Conservation (phyloP, 2,113 vertebrate genomes). For the Tauraco erythrolophus region DNA sequence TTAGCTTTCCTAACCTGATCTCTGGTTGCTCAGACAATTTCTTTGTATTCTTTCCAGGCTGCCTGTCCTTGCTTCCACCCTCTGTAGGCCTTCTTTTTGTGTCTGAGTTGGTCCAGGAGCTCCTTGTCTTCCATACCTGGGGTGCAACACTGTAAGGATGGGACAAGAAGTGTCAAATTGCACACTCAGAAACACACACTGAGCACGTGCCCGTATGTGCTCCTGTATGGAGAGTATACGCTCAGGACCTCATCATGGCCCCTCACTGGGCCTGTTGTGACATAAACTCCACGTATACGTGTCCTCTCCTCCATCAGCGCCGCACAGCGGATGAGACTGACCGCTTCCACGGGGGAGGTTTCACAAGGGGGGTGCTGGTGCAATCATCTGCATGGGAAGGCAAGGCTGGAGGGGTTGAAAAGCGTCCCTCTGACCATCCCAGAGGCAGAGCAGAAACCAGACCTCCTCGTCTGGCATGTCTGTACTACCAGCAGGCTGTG, state of each 20-base stretch:
- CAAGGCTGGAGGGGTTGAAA: too few relatives aligned
- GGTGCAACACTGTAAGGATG: too few relatives aligned
- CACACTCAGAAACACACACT: fast-evolving
- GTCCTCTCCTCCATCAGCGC: not conserved
- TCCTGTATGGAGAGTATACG: not conserved
- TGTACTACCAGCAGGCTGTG: not conserved
- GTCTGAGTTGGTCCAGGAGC: too few relatives aligned
- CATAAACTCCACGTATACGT: fast-evolving
- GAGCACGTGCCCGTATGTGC: fast-evolving
- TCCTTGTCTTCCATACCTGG: too few relatives aligned
- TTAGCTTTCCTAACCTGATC: too few relatives aligned
- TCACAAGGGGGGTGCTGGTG: not conserved
- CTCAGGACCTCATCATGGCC: fast-evolving
- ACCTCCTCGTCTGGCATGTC: not conserved
- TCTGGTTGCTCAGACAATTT: too few relatives aligned
- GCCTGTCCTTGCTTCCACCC: too few relatives aligned
- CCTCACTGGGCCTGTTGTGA: fast-evolving
- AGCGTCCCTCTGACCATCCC: fast-evolving
- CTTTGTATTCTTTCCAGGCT: too few relatives aligned
- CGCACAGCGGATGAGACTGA: fast-evolving
- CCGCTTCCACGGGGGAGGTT: too few relatives aligned
- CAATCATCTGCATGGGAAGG: fast-evolving
- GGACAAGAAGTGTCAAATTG: fast-evolving
- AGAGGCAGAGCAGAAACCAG: not conserved
- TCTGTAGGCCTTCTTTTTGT: too few relatives aligned